Conservation (phyloP, 2,797 vertebrate species). For the Masticophis lateralis region DNA sequence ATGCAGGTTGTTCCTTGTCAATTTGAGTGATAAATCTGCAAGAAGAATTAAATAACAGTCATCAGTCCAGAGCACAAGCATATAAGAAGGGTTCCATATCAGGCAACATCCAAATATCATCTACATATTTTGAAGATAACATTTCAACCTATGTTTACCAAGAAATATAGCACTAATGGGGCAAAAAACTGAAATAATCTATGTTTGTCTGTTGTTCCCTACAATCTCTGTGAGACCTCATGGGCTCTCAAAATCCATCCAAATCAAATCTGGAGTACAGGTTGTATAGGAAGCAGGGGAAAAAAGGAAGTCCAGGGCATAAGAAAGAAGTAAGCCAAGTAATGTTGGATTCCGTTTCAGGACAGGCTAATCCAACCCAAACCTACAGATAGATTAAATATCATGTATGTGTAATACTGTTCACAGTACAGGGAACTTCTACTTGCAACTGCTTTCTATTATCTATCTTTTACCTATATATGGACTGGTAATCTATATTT, state of each 20-base stretch:
- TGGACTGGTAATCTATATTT: background rate
- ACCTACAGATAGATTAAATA: background rate
- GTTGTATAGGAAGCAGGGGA: background rate
- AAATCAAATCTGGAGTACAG: background rate
- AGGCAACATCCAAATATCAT: background rate
- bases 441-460: background rate
- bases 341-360: background rate
- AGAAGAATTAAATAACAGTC: constrained; percentile 47
- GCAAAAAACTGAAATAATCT: background rate
- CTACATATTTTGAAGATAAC: background rate
- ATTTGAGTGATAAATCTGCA: constrained; percentile 48
- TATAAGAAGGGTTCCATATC: background rate
- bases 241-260: background rate
- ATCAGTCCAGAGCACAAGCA: constrained; percentile 27
- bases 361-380: background rate
- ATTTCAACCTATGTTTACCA: background rate
- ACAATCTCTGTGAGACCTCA: no score
- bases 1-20: constrained; percentile 47
- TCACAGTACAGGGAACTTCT: background rate
- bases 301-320: background rate
- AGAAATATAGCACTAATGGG: background rate
- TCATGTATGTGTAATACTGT: background rate
- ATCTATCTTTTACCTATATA: background rate
- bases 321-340: background rate
- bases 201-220: background rate